A percentile compares a stretch with the other conserved stretches of the same genome.
Conservation (phyloP, 2,888 invertebrate species). For the Caenorhabditis sp. region DNA sequence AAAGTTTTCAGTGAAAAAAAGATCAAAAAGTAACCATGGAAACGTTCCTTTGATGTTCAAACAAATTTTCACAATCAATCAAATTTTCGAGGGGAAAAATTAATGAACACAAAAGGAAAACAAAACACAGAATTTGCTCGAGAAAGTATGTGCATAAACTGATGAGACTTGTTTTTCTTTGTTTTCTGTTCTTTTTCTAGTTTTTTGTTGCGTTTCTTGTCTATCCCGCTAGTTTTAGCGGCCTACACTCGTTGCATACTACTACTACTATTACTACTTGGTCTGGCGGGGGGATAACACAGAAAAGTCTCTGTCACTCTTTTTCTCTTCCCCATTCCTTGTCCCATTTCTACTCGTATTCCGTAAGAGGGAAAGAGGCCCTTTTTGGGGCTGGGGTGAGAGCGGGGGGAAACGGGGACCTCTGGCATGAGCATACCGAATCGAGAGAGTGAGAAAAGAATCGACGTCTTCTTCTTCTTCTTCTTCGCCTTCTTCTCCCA, state of each 20-base stretch:
- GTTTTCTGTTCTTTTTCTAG: neutral
- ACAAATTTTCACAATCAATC: no score
- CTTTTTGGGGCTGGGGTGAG: neutral
- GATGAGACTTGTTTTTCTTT: neutral
- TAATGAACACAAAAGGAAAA: neutral
- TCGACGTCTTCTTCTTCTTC: slow-evolving; percentile 9
- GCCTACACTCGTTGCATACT: slow-evolving; percentile 17
- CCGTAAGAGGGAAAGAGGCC: slow-evolving; percentile 14
- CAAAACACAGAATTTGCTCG: neutral
- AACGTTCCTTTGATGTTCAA: no score
- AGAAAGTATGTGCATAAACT: slow-evolving; percentile 1
- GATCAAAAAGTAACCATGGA: no score
- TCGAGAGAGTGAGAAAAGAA: slow-evolving; percentile 54
- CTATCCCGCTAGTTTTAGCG: slow-evolving; percentile 6
- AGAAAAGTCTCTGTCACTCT: slow-evolving; percentile 18
- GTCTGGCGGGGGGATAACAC: slow-evolving; percentile 47
- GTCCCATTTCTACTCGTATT: slow-evolving; percentile 16
- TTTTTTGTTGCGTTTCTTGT: slow-evolving; percentile 4
- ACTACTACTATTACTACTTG: slow-evolving; percentile 36
- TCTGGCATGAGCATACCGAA: slow-evolving; percentile 32
- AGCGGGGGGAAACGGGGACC: neutral
- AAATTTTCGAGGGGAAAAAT: neutral
- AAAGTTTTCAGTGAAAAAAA: no score
- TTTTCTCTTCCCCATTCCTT: neutral
- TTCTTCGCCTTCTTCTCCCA: slow-evolving; percentile 13